Conservation (phyloP, 2,888 invertebrate genomes). For the Actias luna region DNA sequence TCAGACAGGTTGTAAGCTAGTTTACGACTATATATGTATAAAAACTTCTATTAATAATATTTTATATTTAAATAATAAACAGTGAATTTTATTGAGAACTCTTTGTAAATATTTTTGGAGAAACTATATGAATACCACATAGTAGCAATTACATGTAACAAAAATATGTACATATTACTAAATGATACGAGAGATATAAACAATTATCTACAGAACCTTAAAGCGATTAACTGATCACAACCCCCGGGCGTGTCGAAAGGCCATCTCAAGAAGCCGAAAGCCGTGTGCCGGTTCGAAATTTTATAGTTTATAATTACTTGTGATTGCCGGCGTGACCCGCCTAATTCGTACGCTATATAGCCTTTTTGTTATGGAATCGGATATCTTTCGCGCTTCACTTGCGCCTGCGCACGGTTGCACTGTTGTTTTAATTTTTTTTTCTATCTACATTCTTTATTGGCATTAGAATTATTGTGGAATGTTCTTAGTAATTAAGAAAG, state of each 20-base stretch:
- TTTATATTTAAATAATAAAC: too few species aligned
- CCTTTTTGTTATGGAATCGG: slow-evolving; percentile 5
- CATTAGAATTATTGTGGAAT: background rate
- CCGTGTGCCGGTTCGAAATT: slow-evolving; percentile 60
- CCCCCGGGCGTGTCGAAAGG: slow-evolving; percentile 65
- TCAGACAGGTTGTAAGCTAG: too few species aligned
- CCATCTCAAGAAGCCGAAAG: slow-evolving; percentile 77
- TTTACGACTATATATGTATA: too few species aligned
- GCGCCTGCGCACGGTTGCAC: slow-evolving; percentile 1
- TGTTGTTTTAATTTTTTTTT: slow-evolving; percentile 11
- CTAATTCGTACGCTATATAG: slow-evolving; percentile 45
- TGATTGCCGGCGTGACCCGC: slow-evolving; percentile 69
- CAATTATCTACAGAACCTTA: slow-evolving; percentile 50
- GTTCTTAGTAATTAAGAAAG: too few species aligned
- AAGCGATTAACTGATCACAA: slow-evolving; percentile 27
- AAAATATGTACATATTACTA: background rate
- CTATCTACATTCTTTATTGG: background rate
- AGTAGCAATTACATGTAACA: background rate
- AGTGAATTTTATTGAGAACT: background rate
- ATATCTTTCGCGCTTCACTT: slow-evolving; percentile 17
- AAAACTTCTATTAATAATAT: too few species aligned
- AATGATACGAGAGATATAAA: background rate
- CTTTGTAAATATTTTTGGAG: background rate
- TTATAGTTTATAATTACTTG: slow-evolving; percentile 79
- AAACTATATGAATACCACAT: background rate